Evolutionary conservation across 2,888 invertebrate species (phyloP).

Genomic region (Alcis repandata): DNA sequence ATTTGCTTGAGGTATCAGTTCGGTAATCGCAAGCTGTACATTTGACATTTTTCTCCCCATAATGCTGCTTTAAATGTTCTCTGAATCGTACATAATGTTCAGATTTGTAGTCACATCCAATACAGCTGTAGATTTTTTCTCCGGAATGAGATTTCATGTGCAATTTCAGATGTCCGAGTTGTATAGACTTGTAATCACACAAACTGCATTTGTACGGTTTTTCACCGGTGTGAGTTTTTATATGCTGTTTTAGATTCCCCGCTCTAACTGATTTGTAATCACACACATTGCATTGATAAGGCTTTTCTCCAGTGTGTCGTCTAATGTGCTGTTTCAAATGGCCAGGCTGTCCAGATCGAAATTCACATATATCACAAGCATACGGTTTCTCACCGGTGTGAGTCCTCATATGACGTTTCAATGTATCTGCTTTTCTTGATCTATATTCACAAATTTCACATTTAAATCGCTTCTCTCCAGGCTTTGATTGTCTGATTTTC

Average conservation of each 20-base stretch:
- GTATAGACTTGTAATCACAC: slow-evolving; percentile 31
- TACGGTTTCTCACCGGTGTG: slow-evolving; percentile 32
- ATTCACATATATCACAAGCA: slow-evolving; percentile 25
- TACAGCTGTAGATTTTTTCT: slow-evolving; percentile 25
- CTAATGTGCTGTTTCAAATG: slow-evolving; percentile 30
- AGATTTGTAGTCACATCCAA: slow-evolving; percentile 18
- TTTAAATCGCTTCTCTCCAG: slow-evolving; percentile 17
- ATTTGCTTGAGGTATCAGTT: slow-evolving; percentile 11
- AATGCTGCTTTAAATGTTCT: slow-evolving; percentile 27
- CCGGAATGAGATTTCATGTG: slow-evolving; percentile 31
- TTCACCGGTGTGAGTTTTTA: slow-evolving; percentile 28
- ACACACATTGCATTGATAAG: slow-evolving; percentile 20
- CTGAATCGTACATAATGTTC: slow-evolving; percentile 14
- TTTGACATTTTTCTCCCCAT: slow-evolving; percentile 22
- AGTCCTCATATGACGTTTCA: slow-evolving; percentile 25
- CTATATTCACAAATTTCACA: slow-evolving; percentile 21
- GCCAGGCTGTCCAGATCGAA: slow-evolving; percentile 21
- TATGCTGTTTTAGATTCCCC: slow-evolving; percentile 26
- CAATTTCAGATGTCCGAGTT: slow-evolving; percentile 29
- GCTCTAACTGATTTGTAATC: slow-evolving; percentile 30
- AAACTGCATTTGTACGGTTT: slow-evolving; percentile 27
- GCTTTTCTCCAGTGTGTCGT: slow-evolving; percentile 30
- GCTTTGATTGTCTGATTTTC: not conserved
- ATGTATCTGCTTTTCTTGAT: slow-evolving; percentile 24
- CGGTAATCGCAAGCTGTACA: slow-evolving; percentile 17